phyloP scores from a whole-genome alignment of 1,140 invertebrate species.

The Zaprionus davidi region DNA sequence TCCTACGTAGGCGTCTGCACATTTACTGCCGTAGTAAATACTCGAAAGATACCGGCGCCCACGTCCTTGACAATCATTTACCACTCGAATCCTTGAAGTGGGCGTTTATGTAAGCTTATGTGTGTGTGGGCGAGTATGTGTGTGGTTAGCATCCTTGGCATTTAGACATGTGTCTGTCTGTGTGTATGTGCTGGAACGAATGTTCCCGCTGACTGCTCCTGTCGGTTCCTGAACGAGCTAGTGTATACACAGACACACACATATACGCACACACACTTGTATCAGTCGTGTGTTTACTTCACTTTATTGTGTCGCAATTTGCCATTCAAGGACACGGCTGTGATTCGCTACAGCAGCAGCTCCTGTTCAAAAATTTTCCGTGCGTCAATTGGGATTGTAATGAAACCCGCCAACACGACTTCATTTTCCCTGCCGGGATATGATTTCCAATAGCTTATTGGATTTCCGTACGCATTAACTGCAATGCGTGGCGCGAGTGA shows the following conservation, averaged over 20 bases:
- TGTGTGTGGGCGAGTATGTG: background rate
- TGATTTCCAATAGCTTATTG: constrained; percentile 24
- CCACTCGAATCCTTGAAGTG: constrained; percentile 31
- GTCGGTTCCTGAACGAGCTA: constrained; percentile 9
- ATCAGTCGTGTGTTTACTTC: constrained; percentile 5
- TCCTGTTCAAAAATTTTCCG: constrained; percentile 31
- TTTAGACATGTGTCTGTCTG: constrained; percentile 4
- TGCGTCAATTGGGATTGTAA: constrained; percentile 59
- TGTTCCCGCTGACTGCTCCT: constrained; percentile 20
- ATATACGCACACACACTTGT: background rate
- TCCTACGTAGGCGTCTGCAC: constrained; percentile 42
- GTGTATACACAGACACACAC: constrained; percentile 9
- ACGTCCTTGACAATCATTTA: constrained; percentile 75
- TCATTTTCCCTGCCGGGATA: constrained; percentile 9
- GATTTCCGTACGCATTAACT: constrained; percentile 1
- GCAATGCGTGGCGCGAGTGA: constrained; percentile 3
- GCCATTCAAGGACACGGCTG: constrained; percentile 65
- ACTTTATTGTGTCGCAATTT: constrained; percentile 60
- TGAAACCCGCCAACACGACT: constrained; percentile 12
- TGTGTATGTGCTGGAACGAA: constrained; percentile 7
- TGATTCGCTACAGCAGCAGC: constrained; percentile 49
- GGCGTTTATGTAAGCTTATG: constrained; percentile 5
- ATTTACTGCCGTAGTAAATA: constrained; percentile 56
- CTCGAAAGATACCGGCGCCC: constrained; percentile 57
- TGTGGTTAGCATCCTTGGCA: constrained; percentile 16